Evolutionary conservation across 2,888 invertebrate species (phyloP).

Genomic region (Agriopis aurantiaria): DNA sequence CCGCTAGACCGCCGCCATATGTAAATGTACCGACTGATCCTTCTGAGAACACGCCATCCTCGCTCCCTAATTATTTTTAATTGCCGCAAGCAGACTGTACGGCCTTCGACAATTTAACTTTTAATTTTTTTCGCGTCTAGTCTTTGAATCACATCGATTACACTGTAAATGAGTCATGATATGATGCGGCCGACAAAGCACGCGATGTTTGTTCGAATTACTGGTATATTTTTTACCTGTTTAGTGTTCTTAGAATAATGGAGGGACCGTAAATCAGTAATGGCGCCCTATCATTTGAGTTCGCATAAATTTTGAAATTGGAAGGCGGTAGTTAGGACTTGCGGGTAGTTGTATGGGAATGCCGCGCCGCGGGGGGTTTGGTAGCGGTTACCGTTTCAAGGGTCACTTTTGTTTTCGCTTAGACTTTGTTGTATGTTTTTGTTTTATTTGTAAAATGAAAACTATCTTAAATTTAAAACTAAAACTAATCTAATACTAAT

Average conservation of each 20-base stretch:
- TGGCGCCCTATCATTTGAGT: constrained; percentile 83
- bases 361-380: constrained; percentile 68
- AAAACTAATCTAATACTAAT: no score
- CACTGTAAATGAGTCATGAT: constrained; percentile 71
- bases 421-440: constrained; percentile 19
- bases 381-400: constrained; percentile 39
- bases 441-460: no score
- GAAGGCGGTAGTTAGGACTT: constrained; percentile 62
- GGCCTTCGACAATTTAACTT: constrained; percentile 80
- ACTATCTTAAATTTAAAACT: no score
- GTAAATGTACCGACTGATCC: constrained; percentile 80
- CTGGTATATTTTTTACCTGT: constrained; percentile 74
- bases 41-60: constrained; percentile 82
- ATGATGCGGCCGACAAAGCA: constrained; percentile 58
- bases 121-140: constrained; percentile 84
- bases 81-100: constrained; percentile 79
- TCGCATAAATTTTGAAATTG: constrained; percentile 72
- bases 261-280: constrained; percentile 76
- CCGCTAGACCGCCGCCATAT: constrained; percentile 67
- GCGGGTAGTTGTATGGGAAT: constrained; percentile 53
- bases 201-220: constrained; percentile 61
- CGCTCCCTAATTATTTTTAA: constrained; percentile 86
- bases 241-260: constrained; percentile 74
- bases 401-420: constrained; percentile 39
- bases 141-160: constrained; percentile 76